Evolutionary conservation across 2,113 vertebrate species (phyloP).

Genomic region (human): GRCh38 chr17:35665501-35666000

Average conservation of each 20-base stretch:
- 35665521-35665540: constrained; percentile 15
- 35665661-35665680: not conserved
- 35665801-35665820: not conserved
- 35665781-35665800: not conserved
- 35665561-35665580: constrained; percentile 26
- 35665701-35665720: constrained; percentile 27
- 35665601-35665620: not conserved
- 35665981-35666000: constrained; percentile 1
- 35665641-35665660: not conserved
- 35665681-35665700: constrained; percentile 21
- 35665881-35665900: not conserved
- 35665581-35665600: constrained; percentile 41
- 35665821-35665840: constrained; percentile 24
- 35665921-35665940: not conserved
- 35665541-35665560: constrained; percentile 1
- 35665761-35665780: not conserved
- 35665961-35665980: not conserved
- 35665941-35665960: constrained; percentile 27
- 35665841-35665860: not conserved
- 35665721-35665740: not conserved
- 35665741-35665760: constrained; percentile 1
- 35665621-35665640: not conserved
- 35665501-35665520: not conserved
- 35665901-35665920: not conserved
- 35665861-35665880: not conserved